phyloP scores from a whole-genome alignment of 2,113 vertebrate genomes.

The Symphodus melops region DNA sequence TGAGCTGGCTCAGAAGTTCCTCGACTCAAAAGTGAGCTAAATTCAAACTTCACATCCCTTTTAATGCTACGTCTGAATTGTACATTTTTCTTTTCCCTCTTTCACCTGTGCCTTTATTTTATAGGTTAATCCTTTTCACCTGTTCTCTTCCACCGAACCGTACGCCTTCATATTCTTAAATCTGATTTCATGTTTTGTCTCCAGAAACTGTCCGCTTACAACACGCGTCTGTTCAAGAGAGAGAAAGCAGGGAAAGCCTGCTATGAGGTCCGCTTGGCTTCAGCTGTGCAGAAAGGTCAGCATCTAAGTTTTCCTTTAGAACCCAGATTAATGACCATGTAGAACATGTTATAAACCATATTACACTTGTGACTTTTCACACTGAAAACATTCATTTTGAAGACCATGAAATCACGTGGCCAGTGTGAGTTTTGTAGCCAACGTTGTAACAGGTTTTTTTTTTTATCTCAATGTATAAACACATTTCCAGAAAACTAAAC shows the following conservation, averaged over 20 bases:
- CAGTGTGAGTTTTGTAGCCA: neutral
- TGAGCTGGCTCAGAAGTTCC: conserved; percentile 90
- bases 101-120: neutral
- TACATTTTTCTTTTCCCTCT: neutral
- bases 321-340: neutral
- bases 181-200: conserved; percentile 33
- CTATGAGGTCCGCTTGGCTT: conserved; percentile 93
- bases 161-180: neutral
- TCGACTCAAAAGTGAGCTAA: conserved; percentile 88
- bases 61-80: neutral
- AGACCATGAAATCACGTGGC: neutral
- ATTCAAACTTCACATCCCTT: neutral
- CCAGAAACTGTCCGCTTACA: conserved; percentile 92
- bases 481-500: no score
- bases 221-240: conserved; percentile 91
- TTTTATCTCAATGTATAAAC: neutral
- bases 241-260: conserved; percentile 72
- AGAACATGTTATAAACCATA: neutral
- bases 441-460: neutral
- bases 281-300: conserved; percentile 87
- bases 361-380: neutral
- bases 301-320: neutral
- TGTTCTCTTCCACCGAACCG: neutral
- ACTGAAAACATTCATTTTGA: neutral
- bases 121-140: neutral